Evolutionary conservation across 2,888 invertebrate species (phyloP).

Genomic region (Dasypolia templi): DNA sequence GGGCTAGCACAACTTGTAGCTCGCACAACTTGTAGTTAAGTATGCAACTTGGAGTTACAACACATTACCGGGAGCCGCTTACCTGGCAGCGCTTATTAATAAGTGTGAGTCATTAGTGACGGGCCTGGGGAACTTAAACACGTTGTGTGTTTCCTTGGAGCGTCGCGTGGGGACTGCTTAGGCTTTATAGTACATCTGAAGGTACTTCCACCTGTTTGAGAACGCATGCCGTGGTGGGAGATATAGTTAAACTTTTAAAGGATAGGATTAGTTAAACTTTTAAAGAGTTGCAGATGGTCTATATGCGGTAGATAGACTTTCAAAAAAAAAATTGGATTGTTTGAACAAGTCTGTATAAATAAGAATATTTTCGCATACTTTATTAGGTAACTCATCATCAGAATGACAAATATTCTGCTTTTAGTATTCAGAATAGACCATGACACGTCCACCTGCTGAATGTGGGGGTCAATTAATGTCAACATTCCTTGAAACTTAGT

Average conservation of each 20-base stretch:
- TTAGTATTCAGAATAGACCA: background rate
- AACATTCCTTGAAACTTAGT: no score
- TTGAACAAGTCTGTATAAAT: background rate
- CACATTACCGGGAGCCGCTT: slow-evolving; percentile 44
- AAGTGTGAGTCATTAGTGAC: slow-evolving; percentile 35
- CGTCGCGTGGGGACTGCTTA: background rate
- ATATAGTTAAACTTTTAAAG: background rate
- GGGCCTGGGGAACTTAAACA: slow-evolving; percentile 4
- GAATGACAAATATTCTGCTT: background rate
- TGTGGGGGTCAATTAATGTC: background rate
- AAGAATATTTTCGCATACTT: background rate
- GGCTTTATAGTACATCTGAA: background rate
- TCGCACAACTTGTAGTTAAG: slow-evolving; percentile 33
- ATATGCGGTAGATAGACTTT: background rate
- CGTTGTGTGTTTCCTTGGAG: slow-evolving; percentile 7
- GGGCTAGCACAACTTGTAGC: slow-evolving; percentile 20
- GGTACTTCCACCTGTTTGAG: background rate
- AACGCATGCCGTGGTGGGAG: no score
- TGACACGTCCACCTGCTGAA: background rate
- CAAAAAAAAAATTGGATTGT: background rate
- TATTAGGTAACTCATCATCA: background rate
- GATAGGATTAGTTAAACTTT: background rate
- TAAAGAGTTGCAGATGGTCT: background rate
- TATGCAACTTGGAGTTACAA: slow-evolving; percentile 28
- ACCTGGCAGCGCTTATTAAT: slow-evolving; percentile 38